Conservation (phyloP, 2,113 vertebrate species). For the Mionectes macconnelli region DNA sequence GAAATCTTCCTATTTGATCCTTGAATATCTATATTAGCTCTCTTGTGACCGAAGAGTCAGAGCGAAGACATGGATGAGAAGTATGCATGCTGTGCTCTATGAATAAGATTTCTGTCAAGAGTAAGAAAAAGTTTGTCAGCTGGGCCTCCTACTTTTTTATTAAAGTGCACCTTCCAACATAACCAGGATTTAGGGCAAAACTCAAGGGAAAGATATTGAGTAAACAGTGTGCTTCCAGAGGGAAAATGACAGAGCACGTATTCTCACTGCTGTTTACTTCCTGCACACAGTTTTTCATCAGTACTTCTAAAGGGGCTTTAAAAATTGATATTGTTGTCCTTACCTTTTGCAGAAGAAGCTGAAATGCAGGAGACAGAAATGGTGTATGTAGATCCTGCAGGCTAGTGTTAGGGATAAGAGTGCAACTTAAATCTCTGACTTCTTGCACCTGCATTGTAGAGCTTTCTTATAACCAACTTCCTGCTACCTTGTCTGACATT, state of each 20-base stretch:
- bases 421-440: neutral
- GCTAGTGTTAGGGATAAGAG: neutral
- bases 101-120: slow-evolving; percentile 1
- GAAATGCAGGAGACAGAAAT: neutral
- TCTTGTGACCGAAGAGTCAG: neutral
- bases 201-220: neutral
- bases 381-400: neutral
- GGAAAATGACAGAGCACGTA: neutral
- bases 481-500: neutral
- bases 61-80: neutral
- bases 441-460: neutral
- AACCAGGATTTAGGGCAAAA: neutral
- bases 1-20: slow-evolving; percentile 18
- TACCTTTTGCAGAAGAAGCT: neutral
- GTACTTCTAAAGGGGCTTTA: neutral
- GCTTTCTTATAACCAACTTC: neutral
- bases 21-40: slow-evolving; percentile 11
- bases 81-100: neutral
- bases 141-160: neutral
- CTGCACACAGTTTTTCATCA: fast-evolving
- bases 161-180: neutral
- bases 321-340: neutral
- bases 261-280: neutral
- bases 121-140: neutral
- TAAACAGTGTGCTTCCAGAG: neutral